Conservation (phyloP, 2,113 vertebrate species). For the Progne subis region DNA sequence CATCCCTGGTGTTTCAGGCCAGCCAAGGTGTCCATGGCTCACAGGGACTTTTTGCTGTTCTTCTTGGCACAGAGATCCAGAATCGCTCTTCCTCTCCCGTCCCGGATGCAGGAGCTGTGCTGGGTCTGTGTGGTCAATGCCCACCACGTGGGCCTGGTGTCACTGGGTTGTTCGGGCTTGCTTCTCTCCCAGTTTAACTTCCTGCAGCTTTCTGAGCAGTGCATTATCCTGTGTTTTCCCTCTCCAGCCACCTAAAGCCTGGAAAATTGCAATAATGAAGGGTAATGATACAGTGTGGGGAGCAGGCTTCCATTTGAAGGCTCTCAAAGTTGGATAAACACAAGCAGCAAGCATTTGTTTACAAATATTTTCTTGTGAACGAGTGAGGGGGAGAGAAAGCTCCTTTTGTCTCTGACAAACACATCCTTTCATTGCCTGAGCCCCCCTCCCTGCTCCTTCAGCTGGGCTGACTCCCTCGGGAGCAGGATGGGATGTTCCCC, state of each 20-base stretch:
- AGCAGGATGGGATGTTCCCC: rapidly evolving
- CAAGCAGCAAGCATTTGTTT: conserved; percentile 29
- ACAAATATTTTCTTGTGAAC: background rate
- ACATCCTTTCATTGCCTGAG: background rate
- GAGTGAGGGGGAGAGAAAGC: background rate
- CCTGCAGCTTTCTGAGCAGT: background rate
- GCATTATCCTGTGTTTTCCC: background rate
- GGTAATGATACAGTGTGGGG: conserved; percentile 27
- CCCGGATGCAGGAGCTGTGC: background rate
- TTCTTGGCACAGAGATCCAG: background rate
- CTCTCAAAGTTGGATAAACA: conserved; percentile 3
- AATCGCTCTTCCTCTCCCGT: background rate
- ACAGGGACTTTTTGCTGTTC: background rate
- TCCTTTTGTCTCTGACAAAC: background rate
- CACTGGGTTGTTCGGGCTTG: background rate
- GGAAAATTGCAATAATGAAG: conserved; percentile 34
- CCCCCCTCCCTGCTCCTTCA: background rate
- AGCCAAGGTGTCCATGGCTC: rapidly evolving
- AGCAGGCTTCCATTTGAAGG: conserved; percentile 6
- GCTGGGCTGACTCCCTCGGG: background rate
- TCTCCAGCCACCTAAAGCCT: conserved; percentile 29
- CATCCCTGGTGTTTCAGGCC: background rate
- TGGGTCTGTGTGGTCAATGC: background rate
- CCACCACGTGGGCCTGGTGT: background rate
- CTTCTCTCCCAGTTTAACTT: background rate